These are phyloP conservation scores for Aleiodes sp. DNA, from an alignment of 1,140 invertebrate species.

Conservation along the genomic window DNA sequence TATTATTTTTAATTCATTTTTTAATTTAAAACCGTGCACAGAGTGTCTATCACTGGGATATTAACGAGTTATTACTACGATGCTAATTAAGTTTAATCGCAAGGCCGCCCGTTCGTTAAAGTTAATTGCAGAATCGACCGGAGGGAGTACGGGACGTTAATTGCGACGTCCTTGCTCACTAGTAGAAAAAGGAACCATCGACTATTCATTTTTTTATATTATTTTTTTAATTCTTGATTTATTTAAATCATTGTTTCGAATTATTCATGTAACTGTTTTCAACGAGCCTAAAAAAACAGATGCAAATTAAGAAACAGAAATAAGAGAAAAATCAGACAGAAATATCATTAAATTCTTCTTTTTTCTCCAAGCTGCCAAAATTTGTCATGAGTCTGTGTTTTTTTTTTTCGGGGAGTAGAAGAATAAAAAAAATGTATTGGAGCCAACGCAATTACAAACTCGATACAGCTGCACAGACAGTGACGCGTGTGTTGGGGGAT, in stretches of 20 bases:
- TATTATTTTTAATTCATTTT: neutral
- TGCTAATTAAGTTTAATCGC: constrained; percentile 64
- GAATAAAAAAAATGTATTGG: neutral
- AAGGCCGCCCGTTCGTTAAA: constrained; percentile 64
- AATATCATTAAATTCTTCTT: too few species aligned
- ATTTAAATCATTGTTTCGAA: too few species aligned
- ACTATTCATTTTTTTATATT: constrained; percentile 6
- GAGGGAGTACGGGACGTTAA: constrained; percentile 25
- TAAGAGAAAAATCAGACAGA: too few species aligned
- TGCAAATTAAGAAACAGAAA: too few species aligned
- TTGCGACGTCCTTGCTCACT: constrained; percentile 47
- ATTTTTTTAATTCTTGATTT: neutral
- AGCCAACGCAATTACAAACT: constrained; percentile 33
- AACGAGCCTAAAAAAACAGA: too few species aligned
- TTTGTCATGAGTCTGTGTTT: neutral
- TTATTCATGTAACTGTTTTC: too few species aligned
- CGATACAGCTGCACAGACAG: constrained; percentile 36
- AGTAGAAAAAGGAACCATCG: constrained; percentile 19
- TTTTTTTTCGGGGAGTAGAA: neutral
- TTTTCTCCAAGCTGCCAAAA: neutral
- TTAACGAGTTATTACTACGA: constrained; percentile 62
- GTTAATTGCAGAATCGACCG: constrained; percentile 50
- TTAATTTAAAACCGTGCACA: constrained; percentile 9
- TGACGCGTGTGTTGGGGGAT: constrained; percentile 21
- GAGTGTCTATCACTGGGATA: constrained; percentile 48